A percentile compares a stretch with the other conserved stretches of the same genome.
Evolutionary conservation across 2,797 vertebrate species (phyloP).

Genomic region (Cygnus olor): DNA sequence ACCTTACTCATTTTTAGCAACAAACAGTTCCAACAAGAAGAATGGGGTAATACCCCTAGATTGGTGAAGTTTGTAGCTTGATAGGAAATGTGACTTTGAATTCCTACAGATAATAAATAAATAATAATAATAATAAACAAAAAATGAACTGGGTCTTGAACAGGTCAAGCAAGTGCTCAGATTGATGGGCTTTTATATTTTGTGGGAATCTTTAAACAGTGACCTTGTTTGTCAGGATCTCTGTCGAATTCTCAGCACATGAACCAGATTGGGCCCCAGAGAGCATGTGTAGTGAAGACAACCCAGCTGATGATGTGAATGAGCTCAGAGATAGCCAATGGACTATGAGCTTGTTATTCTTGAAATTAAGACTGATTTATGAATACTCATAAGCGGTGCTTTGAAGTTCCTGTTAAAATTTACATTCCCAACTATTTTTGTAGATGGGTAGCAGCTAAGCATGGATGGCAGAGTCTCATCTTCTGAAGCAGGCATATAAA

Average conservation of each 20-base stretch:
- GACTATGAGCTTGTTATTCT: not conserved
- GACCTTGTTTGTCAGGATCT: not conserved
- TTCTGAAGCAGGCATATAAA: not conserved
- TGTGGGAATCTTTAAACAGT: accelerated
- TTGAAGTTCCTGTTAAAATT: not conserved
- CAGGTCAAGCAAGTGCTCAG: not conserved
- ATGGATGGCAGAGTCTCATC: not conserved
- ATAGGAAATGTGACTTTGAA: not conserved
- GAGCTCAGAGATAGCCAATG: not conserved
- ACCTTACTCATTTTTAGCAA: not conserved
- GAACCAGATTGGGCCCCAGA: not conserved
- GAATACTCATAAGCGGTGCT: not conserved
- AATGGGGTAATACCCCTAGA: not conserved
- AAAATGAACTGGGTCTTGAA: not conserved
- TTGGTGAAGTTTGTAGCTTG: not conserved
- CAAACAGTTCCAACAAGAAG: accelerated
- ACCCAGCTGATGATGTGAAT: not conserved
- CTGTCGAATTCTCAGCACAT: accelerated
- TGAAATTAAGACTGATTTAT: not conserved
- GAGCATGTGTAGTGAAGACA: not conserved
- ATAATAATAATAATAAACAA: too few species aligned
- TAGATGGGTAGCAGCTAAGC: not conserved
- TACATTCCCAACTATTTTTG: not conserved
- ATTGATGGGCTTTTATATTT: not conserved
- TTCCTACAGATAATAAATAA: not conserved